Percentiles rank a stretch among this genome's conserved stretches.
These are phyloP conservation scores for Calameuta pallipes DNA, from an alignment of 2,888 invertebrate species.

Conservation along the genomic window DNA sequence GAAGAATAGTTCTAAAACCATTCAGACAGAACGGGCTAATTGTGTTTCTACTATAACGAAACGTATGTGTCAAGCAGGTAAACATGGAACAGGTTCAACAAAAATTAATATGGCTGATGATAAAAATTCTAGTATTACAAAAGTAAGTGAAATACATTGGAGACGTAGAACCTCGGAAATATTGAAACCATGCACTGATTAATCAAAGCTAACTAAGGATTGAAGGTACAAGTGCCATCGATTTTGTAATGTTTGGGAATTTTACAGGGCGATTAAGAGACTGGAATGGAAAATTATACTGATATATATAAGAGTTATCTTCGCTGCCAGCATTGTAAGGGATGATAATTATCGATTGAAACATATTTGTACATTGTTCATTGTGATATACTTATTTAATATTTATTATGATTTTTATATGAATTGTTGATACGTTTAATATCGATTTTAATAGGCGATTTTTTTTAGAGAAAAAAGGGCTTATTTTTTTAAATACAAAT, in stretches of 20 bases:
- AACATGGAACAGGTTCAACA: background rate
- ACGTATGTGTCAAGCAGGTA: background rate
- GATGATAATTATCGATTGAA: too few species aligned
- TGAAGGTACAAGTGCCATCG: too few species aligned
- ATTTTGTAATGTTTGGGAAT: too few species aligned
- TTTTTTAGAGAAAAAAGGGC: too few species aligned
- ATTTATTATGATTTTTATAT: conserved; percentile 17
- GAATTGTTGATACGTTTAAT: conserved; percentile 1
- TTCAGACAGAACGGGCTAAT: conserved; percentile 14
- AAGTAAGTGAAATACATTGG: conserved; percentile 37
- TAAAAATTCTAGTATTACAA: conserved; percentile 5
- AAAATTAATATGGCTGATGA: background rate
- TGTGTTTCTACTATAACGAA: conserved; percentile 28
- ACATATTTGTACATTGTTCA: too few species aligned
- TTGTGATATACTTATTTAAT: conserved; percentile 16
- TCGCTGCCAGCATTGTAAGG: too few species aligned
- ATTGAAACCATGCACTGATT: conserved; percentile 22
- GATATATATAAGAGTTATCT: too few species aligned
- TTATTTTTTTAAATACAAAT: too few species aligned
- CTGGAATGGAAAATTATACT: too few species aligned
- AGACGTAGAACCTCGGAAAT: conserved; percentile 44
- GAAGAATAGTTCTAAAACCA: too few species aligned
- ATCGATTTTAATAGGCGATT: too few species aligned
- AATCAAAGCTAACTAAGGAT: background rate
- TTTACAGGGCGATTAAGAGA: too few species aligned